A percentile compares a stretch with the other conserved stretches of the same genome.
These are phyloP conservation scores for Mastomys natalensis DNA, from an alignment of 2,113 vertebrate genomes.

Conservation along the genomic window DNA sequence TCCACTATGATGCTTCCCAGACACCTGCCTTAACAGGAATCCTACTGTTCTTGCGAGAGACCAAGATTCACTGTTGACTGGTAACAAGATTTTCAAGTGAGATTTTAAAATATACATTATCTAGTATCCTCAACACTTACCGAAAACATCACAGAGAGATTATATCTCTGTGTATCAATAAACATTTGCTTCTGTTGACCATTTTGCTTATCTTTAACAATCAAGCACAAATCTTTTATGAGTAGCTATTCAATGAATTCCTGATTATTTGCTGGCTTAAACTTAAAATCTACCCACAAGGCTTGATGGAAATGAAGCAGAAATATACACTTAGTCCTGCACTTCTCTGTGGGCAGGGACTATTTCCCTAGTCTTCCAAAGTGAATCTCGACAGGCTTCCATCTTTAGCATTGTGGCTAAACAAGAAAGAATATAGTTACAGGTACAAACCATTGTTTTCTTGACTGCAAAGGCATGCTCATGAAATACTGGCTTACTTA, in stretches of 20 bases:
- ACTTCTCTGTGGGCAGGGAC: neutral
- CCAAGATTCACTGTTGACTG: neutral
- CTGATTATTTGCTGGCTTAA: neutral
- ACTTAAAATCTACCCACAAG: neutral
- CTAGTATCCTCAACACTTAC: neutral
- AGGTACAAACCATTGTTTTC: neutral
- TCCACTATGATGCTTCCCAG: neutral
- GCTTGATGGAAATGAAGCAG: neutral
- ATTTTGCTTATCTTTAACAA: conserved; percentile 23
- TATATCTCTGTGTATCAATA: neutral
- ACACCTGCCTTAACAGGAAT: neutral
- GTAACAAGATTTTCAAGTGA: neutral
- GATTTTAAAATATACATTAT: neutral
- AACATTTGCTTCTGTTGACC: neutral
- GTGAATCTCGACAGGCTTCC: neutral
- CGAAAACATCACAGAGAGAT: conserved; percentile 10
- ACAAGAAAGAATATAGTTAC: neutral
- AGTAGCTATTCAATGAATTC: neutral
- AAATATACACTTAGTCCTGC: neutral
- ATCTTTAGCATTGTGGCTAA: neutral
- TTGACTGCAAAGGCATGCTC: neutral
- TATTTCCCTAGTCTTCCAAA: neutral
- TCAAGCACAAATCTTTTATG: neutral
- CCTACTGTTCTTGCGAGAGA: neutral
- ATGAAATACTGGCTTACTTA: neutral